Percentiles rank a stretch among this genome's conserved stretches.
phyloP scores from a whole-genome alignment of 2,113 vertebrate genomes.

The Ailurus styani region DNA sequence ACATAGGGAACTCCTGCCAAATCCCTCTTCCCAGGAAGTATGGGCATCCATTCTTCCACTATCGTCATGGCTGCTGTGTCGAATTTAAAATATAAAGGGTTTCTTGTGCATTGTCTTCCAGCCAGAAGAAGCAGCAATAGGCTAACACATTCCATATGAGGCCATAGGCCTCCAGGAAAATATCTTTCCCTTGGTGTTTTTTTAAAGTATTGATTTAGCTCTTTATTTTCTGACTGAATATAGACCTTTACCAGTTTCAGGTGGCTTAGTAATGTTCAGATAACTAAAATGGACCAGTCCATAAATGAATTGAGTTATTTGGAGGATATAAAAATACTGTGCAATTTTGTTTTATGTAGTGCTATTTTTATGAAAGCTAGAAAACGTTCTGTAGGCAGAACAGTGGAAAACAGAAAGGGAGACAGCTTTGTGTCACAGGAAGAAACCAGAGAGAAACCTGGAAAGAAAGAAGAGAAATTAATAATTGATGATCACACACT shows the following conservation, averaged over 20 bases:
- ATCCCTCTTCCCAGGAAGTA: neutral
- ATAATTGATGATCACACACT: neutral
- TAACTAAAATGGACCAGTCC: slow-evolving; percentile 56
- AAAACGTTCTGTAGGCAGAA: slow-evolving; percentile 44
- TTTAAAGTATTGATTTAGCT: slow-evolving; percentile 46
- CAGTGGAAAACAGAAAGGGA: slow-evolving; percentile 33
- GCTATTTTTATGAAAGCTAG: slow-evolving; percentile 63
- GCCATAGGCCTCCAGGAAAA: slow-evolving; percentile 40
- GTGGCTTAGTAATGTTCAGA: slow-evolving; percentile 38
- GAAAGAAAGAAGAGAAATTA: neutral
- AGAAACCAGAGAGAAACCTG: neutral
- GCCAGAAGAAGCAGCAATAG: neutral
- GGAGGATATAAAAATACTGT: slow-evolving; percentile 54
- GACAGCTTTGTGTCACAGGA: neutral
- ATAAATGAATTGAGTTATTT: slow-evolving; percentile 65
- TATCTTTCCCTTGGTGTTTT: slow-evolving; percentile 24
- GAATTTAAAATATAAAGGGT: slow-evolving; percentile 45
- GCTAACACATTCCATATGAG: slow-evolving; percentile 28
- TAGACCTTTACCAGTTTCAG: slow-evolving; percentile 52
- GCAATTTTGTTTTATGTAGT: slow-evolving; percentile 61
- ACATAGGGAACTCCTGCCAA: slow-evolving; percentile 9
- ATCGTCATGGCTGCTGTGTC: neutral
- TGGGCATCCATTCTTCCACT: neutral
- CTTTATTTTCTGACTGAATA: slow-evolving; percentile 45
- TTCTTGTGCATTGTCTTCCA: slow-evolving; percentile 21